These are phyloP conservation scores for Hermatobates lingyangjiaoensis DNA, from an alignment of 1,140 invertebrate genomes.

Conservation along the genomic window DNA sequence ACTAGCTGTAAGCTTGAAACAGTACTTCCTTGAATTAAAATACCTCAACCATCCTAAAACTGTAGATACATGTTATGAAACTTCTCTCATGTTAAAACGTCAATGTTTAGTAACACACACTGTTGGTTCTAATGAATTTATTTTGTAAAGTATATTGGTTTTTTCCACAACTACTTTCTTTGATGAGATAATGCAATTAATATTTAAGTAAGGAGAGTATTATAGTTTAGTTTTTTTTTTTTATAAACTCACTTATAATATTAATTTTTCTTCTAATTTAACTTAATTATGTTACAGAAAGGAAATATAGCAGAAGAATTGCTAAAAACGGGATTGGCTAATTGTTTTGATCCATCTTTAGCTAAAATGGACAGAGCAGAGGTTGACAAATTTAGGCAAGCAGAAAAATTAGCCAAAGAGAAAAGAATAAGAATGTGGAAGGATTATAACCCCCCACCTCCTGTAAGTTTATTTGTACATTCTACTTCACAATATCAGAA, in stretches of 20 bases:
- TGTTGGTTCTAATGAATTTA: too few relatives aligned
- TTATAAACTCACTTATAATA: too few relatives aligned
- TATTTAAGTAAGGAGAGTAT: background rate
- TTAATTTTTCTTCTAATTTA: slow-evolving; percentile 5
- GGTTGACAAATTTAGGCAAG: slow-evolving; percentile 59
- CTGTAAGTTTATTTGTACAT: slow-evolving; percentile 11
- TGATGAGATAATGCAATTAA: background rate
- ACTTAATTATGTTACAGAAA: slow-evolving; percentile 29
- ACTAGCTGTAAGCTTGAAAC: too few relatives aligned
- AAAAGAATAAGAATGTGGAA: slow-evolving; percentile 74
- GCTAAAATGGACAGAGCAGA: slow-evolving; percentile 56
- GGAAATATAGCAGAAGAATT: slow-evolving; percentile 90
- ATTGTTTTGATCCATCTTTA: slow-evolving; percentile 96
- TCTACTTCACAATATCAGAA: too few relatives aligned
- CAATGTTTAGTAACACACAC: too few relatives aligned
- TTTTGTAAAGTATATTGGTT: too few relatives aligned
- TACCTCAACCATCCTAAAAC: too few relatives aligned
- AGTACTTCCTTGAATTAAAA: too few relatives aligned
- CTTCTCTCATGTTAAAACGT: too few relatives aligned
- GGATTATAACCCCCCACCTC: slow-evolving; percentile 39
- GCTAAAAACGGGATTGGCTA: slow-evolving; percentile 78
- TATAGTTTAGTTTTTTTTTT: background rate
- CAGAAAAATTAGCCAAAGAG: slow-evolving; percentile 77
- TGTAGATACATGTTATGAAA: too few relatives aligned
- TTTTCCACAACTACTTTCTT: too few relatives aligned